Evolutionary conservation across 2,888 invertebrate genomes (phyloP).

Genomic region (Eristalis arbustorum): DNA sequence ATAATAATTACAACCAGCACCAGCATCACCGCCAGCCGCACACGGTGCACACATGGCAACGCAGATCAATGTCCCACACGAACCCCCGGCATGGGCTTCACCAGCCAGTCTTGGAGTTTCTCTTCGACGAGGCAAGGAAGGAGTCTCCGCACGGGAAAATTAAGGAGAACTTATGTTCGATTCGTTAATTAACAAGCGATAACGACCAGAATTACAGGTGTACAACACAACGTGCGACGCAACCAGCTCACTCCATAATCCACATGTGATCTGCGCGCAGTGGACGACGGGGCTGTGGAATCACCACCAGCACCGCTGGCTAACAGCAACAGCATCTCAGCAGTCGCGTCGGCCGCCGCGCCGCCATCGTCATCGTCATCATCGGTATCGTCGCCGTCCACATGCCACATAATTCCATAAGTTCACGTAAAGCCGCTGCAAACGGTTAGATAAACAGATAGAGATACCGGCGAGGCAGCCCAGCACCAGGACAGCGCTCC

Average conservation of each 20-base stretch:
- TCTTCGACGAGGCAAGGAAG: neutral
- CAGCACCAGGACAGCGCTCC: slow-evolving; percentile 7
- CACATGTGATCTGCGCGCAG: slow-evolving; percentile 50
- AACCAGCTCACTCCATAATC: slow-evolving; percentile 61
- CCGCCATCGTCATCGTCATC: slow-evolving; percentile 1
- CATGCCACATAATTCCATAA: slow-evolving; percentile 65
- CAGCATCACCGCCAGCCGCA: slow-evolving; percentile 14
- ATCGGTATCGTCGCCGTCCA: slow-evolving; percentile 19
- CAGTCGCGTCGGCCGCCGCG: neutral
- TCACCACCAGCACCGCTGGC: slow-evolving; percentile 2
- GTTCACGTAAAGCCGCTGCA: slow-evolving; percentile 60
- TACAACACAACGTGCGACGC: slow-evolving; percentile 69
- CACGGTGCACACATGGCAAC: slow-evolving; percentile 38
- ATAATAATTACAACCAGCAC: slow-evolving; percentile 62
- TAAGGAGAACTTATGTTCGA: slow-evolving; percentile 70
- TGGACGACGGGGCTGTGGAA: slow-evolving; percentile 32
- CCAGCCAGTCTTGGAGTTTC: neutral
- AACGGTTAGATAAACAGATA: slow-evolving; percentile 68
- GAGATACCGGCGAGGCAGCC: slow-evolving; percentile 39
- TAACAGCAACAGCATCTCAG: neutral
- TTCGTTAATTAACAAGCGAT: slow-evolving; percentile 71
- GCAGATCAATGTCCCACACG: slow-evolving; percentile 25
- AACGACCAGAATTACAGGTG: slow-evolving; percentile 70
- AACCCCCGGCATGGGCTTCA: slow-evolving; percentile 7
- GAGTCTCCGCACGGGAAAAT: slow-evolving; percentile 41